Conservation (phyloP, 2,888 invertebrate species). For the Selenia dentaria region DNA sequence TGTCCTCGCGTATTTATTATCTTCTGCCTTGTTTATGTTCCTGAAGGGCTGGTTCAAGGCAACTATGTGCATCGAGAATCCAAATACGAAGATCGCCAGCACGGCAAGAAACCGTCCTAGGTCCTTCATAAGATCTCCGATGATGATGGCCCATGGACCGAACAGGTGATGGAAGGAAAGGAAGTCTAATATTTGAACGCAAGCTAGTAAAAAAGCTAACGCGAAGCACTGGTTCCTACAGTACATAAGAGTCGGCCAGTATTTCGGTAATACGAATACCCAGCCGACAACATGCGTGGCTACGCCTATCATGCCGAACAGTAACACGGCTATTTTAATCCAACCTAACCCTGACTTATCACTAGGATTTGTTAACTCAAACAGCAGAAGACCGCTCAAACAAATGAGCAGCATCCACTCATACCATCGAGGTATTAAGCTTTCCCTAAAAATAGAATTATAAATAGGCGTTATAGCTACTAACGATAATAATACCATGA, state of each 20-base stretch:
- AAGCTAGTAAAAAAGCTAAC: conserved; percentile 96
- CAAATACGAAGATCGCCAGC: conserved; percentile 98
- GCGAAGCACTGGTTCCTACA: conserved; percentile 99
- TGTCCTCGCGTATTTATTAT: conserved; percentile 84
- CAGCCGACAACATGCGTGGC: conserved; percentile 94
- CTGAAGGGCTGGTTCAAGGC: conserved; percentile 97
- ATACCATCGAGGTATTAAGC: conserved; percentile 96
- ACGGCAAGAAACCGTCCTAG: conserved; percentile 98
- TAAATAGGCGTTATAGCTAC: conserved; percentile 95
- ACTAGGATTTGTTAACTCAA: conserved; percentile 98
- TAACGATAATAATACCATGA: conserved; percentile 96
- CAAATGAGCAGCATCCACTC: conserved; percentile 98
- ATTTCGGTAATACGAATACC: conserved; percentile 86
- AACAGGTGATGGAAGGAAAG: conserved; percentile 99
- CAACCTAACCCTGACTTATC: conserved; percentile 98
- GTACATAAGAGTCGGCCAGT: conserved; percentile 96
- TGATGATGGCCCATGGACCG: conserved; percentile 99
- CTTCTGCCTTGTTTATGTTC: conserved; percentile 86
- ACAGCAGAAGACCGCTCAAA: conserved; percentile 96
- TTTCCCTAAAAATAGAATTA: conserved; percentile 89
- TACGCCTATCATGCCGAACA: conserved; percentile 96
- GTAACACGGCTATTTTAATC: conserved; percentile 94
- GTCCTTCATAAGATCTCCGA: conserved; percentile 97
- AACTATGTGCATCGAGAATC: conserved; percentile 98
- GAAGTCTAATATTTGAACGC: conserved; percentile 98